Base-by-base conservation (phyloP, 2,797 vertebrate genomes). In the Spheniscus humboldti region DNA sequence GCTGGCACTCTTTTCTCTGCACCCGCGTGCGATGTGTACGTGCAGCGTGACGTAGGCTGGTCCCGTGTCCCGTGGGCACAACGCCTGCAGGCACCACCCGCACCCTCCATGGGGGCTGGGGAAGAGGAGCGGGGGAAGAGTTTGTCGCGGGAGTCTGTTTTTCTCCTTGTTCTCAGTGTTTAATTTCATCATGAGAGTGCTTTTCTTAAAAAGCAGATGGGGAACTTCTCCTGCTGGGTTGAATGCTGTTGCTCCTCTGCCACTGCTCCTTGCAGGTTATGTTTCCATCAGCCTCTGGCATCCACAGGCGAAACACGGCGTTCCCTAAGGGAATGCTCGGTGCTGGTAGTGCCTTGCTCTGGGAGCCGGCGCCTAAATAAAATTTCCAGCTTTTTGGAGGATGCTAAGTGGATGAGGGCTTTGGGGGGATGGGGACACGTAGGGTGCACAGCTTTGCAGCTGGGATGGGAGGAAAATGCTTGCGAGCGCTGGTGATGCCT, bases 251-350 rank as follows among this genome's bases (percentile, higher is more conserved):
- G 20, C 55, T 90, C 14, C 28, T 73, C 73, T 80, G 37, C 50
- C 27, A 18, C 13, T 0, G 2, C 33, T 90, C 81, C 41, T 77
- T 37, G 45, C n/a, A 60, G 41, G 63, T 80, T 48, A 31, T 9
- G 25, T 63, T 71, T 92, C 72, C 31, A n/a, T 77, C 64, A 74
- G 35, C 47, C 18, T 88, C 47, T 88, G 55, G 27, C 47, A 47
- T 27, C 64, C 25, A 16, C 52, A 53, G 18, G 19, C 3, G 7
- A 72, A 86, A 47, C 9, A 7, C 0, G 0, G 17, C 2, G 0
- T 52, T 90, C 73, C 64, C 28, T 18, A 6, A 28, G 4, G 56
- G 87, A 66, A 23, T 52, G 28, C 41, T 80, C 1, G 0, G 11
- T 23, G 79, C 33, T 45, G 56, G 55, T 13, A 30, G 30, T n/a